These are phyloP conservation scores for Callionymus lyra DNA, from an alignment of 2,113 vertebrate genomes.

Conservation along the genomic window DNA sequence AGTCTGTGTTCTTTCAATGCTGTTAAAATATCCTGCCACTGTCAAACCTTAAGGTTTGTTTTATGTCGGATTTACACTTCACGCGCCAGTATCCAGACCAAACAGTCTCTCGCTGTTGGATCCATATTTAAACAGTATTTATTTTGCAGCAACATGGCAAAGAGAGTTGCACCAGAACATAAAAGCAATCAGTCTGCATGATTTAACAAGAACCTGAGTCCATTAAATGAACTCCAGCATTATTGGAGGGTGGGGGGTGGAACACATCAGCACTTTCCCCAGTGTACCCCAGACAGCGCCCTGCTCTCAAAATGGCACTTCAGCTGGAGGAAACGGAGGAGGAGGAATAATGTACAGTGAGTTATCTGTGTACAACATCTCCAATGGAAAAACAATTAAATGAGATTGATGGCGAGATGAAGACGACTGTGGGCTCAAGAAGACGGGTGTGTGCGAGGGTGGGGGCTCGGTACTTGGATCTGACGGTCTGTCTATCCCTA, in stretches of 20 bases:
- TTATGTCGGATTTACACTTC: too few relatives aligned
- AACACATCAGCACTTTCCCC: constrained; percentile 62
- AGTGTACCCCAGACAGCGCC: constrained; percentile 25
- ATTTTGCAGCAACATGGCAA: constrained; percentile 55
- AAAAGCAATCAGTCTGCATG: constrained; percentile 70
- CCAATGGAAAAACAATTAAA: constrained; percentile 58
- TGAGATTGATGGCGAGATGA: constrained; percentile 53
- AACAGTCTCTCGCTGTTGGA: constrained; percentile 1
- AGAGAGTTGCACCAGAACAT: constrained; percentile 61
- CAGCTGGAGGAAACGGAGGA: constrained; percentile 32
- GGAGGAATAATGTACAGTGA: constrained; percentile 33
- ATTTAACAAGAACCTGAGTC: constrained; percentile 70
- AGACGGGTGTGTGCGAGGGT: neutral
- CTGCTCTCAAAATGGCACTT: constrained; percentile 32
- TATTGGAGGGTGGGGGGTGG: constrained; percentile 47
- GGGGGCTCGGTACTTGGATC: constrained; percentile 25
- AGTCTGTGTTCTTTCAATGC: too few relatives aligned
- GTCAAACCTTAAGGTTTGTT: too few relatives aligned
- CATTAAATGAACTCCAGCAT: constrained; percentile 62
- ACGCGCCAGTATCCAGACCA: too few relatives aligned
- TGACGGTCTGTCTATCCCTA: constrained; percentile 59
- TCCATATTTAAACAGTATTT: constrained; percentile 55
- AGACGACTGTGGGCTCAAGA: constrained; percentile 27
- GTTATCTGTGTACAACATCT: constrained; percentile 47
- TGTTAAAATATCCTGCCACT: too few relatives aligned